Conservation (phyloP, 2,888 invertebrate species). For the Ptycholaimellus sp. region DNA sequence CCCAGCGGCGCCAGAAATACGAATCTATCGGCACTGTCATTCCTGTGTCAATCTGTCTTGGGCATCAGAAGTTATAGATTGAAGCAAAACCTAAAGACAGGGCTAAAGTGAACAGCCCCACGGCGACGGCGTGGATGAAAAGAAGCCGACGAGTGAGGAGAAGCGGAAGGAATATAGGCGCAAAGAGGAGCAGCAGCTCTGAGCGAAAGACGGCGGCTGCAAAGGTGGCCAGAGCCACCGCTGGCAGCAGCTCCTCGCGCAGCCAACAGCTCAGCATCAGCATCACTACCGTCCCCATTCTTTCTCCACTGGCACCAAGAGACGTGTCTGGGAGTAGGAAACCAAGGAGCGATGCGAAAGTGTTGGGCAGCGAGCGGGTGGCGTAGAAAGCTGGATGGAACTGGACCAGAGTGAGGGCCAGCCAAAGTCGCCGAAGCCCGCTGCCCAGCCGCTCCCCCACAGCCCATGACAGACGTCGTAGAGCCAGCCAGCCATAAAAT, state of each 20-base stretch:
- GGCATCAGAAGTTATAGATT: not conserved
- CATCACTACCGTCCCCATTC: slow-evolving; percentile 41
- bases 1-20: slow-evolving; percentile 54
- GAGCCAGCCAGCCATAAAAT: slow-evolving; percentile 54
- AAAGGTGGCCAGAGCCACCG: slow-evolving; percentile 53
- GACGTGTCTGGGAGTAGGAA: not conserved
- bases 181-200: slow-evolving; percentile 49
- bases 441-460: no score
- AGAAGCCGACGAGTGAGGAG: slow-evolving; percentile 45
- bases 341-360: slow-evolving; percentile 49
- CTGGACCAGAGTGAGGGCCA: slow-evolving; percentile 46
- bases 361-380: slow-evolving; percentile 72
- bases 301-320: not conserved
- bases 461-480: no score
- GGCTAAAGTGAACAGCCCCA: slow-evolving; percentile 24
- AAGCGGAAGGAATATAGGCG: slow-evolving; percentile 56
- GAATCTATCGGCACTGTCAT: slow-evolving; percentile 60
- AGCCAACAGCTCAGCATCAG: no score
- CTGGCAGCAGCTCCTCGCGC: no score
- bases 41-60: slow-evolving; percentile 42
- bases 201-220: slow-evolving; percentile 66
- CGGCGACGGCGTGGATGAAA: slow-evolving; percentile 27
- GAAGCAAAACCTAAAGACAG: slow-evolving; percentile 35
- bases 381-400: slow-evolving; percentile 91
- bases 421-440: no score